These are phyloP conservation scores for Cyphomyrus plagiostoma DNA, from an alignment of 2,113 vertebrate species.

Conservation along the genomic window DNA sequence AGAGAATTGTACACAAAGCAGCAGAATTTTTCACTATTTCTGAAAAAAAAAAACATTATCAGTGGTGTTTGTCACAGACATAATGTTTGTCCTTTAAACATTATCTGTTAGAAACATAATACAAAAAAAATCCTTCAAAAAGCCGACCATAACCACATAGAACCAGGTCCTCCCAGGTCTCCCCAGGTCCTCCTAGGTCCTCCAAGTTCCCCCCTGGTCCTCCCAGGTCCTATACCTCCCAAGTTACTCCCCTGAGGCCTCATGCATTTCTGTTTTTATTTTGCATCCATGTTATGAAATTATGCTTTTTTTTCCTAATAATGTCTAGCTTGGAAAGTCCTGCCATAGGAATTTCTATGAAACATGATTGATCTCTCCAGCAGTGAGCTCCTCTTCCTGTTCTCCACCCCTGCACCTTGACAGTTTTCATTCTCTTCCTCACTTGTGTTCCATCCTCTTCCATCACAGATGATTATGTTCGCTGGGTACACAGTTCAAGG, in stretches of 20 bases:
- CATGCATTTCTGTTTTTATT: neutral
- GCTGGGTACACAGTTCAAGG: neutral
- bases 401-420: neutral
- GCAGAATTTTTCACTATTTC: constrained; percentile 52
- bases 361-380: constrained; percentile 43
- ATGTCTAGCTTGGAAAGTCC: neutral
- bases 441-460: neutral
- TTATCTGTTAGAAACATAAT: constrained; percentile 27
- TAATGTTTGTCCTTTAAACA: constrained; percentile 25
- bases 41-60: constrained; percentile 47
- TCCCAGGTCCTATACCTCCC: neutral
- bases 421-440: neutral
- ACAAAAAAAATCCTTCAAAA: constrained; percentile 38
- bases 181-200: neutral
- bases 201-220: neutral
- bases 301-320: neutral
- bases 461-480: neutral
- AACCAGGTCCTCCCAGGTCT: neutral
- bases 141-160: neutral
- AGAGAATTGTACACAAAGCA: constrained; percentile 65
- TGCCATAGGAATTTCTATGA: constrained; percentile 6
- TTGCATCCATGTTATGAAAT: neutral
- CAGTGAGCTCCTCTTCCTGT: neutral
- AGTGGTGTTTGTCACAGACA: constrained; percentile 59
- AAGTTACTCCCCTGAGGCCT: neutral